Evolutionary conservation across 1,140 invertebrate genomes (phyloP).

Genomic region (Drosophila chauvacae): DNA sequence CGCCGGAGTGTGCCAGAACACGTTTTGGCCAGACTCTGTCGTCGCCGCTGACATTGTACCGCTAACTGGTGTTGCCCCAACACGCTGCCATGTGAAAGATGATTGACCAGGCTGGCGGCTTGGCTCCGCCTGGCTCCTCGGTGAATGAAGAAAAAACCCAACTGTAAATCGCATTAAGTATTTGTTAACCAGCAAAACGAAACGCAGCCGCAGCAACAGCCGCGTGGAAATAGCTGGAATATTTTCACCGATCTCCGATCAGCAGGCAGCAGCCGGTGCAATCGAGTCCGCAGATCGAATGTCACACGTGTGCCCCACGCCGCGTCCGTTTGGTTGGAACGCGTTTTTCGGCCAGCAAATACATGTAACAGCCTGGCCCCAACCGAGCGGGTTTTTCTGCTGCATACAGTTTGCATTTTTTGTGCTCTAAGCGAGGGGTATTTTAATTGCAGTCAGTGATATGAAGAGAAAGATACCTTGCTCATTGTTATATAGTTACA

Average conservation of each 20-base stretch:
- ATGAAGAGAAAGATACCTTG: background rate
- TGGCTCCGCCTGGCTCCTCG: background rate
- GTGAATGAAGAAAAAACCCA: constrained; percentile 47
- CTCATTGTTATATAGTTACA: background rate
- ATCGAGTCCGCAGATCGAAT: constrained; percentile 52
- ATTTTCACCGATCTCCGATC: constrained; percentile 37
- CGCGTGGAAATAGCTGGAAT: constrained; percentile 62
- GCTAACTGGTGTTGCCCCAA: constrained; percentile 63
- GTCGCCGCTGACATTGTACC: constrained; percentile 60
- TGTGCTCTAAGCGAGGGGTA: background rate
- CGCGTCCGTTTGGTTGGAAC: constrained; percentile 40
- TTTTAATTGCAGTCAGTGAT: background rate
- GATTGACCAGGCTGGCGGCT: constrained; percentile 49
- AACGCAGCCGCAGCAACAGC: constrained; percentile 35
- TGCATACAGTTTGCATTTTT: constrained; percentile 15
- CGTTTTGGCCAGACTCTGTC: constrained; percentile 42
- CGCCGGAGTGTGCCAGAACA: constrained; percentile 58
- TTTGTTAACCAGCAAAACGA: constrained; percentile 67
- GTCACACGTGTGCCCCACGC: constrained; percentile 54
- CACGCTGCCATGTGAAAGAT: constrained; percentile 56
- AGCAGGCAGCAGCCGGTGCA: constrained; percentile 32
- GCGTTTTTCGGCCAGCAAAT: constrained; percentile 48
- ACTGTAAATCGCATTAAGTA: constrained; percentile 71
- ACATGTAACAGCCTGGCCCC: constrained; percentile 19
- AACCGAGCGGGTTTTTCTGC: constrained; percentile 32